Conservation (phyloP, 2,888 invertebrate species). For the Ophioninae sp. region DNA sequence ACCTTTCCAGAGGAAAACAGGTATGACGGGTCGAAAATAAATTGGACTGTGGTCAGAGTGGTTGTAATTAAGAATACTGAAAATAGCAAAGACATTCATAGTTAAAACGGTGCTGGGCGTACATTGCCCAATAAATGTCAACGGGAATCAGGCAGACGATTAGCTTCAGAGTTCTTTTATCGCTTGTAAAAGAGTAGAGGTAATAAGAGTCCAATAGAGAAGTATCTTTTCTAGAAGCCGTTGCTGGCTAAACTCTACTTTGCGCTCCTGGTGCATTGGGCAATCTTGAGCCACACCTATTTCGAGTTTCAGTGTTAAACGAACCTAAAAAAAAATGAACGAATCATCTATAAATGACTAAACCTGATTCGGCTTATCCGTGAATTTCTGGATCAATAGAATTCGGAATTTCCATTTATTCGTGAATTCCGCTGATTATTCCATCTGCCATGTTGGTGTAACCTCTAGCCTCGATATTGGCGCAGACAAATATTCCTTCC, state of each 20-base stretch:
- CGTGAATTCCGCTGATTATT: background rate
- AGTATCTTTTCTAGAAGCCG: constrained; percentile 48
- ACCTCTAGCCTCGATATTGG: background rate
- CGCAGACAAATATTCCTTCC: background rate
- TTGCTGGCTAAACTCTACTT: constrained; percentile 40
- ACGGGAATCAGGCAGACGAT: constrained; percentile 15
- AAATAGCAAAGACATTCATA: constrained; percentile 30
- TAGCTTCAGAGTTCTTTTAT: constrained; percentile 14
- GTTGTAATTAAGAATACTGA: constrained; percentile 24
- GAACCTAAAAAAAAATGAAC: background rate
- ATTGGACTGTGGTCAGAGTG: constrained; percentile 12
- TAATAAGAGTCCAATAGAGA: constrained; percentile 31
- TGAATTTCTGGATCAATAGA: background rate
- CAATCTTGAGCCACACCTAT: constrained; percentile 25
- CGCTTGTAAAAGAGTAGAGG: constrained; percentile 24
- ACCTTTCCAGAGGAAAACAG: background rate
- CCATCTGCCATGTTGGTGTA: background rate
- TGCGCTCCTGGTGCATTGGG: constrained; percentile 31
- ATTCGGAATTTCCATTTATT: background rate
- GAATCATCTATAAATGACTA: background rate
- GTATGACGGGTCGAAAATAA: background rate
- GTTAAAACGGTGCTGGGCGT: constrained; percentile 1
- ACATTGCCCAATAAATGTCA: constrained; percentile 26
- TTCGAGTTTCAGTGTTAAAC: background rate
- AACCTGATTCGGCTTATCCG: background rate